Evolutionary conservation across 1,140 invertebrate species (phyloP).

Genomic region (Bombus waltoni): DNA sequence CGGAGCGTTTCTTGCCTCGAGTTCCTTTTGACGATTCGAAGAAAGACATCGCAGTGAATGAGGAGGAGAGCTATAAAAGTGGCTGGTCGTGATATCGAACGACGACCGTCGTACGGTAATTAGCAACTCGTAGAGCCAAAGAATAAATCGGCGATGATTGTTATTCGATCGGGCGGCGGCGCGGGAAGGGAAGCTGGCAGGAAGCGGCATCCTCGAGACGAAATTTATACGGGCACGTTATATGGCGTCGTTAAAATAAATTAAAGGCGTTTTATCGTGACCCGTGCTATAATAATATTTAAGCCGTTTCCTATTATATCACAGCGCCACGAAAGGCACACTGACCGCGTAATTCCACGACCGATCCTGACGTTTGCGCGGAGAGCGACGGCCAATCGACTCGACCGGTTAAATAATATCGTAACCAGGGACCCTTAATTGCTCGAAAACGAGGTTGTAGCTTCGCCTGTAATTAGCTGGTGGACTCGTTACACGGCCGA

Average conservation of each 20-base stretch:
- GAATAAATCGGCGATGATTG: conserved; percentile 26
- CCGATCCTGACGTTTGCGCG: not conserved
- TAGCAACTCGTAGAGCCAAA: not conserved
- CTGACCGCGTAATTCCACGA: conserved; percentile 6
- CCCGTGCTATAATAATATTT: conserved; percentile 73
- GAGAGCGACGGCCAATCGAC: conserved; percentile 7
- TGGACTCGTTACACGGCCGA: conserved; percentile 1
- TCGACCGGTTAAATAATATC: conserved; percentile 20
- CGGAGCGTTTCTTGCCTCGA: not conserved
- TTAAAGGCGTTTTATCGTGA: conserved; percentile 73
- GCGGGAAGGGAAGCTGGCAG: not conserved
- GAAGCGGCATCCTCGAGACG: conserved; percentile 39
- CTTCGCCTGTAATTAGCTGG: conserved; percentile 9
- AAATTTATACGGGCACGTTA: conserved; percentile 74
- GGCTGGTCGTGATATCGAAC: not conserved
- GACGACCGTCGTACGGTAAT: not conserved
- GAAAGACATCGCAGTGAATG: not conserved
- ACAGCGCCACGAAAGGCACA: conserved; percentile 52
- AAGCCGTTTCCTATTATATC: conserved; percentile 50
- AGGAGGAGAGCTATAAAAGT: not conserved
- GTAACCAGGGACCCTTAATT: not conserved
- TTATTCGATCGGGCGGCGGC: not conserved
- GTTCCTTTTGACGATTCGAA: not conserved
- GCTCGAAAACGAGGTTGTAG: conserved; percentile 44
- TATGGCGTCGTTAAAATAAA: conserved; percentile 75